Percentiles rank a stretch among this genome's conserved stretches.
These are phyloP conservation scores for Cephalotes varians DNA, from an alignment of 2,888 invertebrate genomes.

Conservation along the genomic window DNA sequence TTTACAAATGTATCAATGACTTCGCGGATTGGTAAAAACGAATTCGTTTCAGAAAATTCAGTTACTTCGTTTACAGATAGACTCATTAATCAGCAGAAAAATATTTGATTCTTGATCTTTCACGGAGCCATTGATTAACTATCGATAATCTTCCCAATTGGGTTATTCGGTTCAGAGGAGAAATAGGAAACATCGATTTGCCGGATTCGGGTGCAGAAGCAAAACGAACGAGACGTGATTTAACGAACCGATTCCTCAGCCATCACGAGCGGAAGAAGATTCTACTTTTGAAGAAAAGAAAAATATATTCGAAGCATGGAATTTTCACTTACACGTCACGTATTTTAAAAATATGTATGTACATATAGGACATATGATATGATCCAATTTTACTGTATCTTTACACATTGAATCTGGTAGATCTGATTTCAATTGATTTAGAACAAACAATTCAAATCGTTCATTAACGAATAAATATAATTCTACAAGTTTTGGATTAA, in stretches of 20 bases:
- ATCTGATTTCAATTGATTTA: neutral
- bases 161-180: conserved; percentile 21
- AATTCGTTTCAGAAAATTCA: neutral
- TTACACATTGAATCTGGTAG: neutral
- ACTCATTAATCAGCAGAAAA: conserved; percentile 18
- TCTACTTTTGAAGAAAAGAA: conserved; percentile 21
- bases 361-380: neutral
- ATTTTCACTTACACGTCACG: neutral
- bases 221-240: conserved; percentile 14
- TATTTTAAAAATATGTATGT: conserved; percentile 10
- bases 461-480: too few species aligned
- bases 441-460: neutral
- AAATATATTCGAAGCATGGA: neutral
- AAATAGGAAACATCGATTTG: conserved; percentile 21
- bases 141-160: conserved; percentile 19
- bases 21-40: too few species aligned
- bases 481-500: neutral
- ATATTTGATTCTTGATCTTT: conserved; percentile 7
- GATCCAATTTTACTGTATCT: neutral
- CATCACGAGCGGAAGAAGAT: neutral
- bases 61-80: neutral
- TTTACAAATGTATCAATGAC: too few species aligned
- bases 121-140: conserved; percentile 13
- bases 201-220: neutral
- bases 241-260: conserved; percentile 33